A percentile compares a stretch with the other conserved stretches of the same genome.
Conservation (phyloP, 2,888 invertebrate species). For the Omphaloscelis lunosa region DNA sequence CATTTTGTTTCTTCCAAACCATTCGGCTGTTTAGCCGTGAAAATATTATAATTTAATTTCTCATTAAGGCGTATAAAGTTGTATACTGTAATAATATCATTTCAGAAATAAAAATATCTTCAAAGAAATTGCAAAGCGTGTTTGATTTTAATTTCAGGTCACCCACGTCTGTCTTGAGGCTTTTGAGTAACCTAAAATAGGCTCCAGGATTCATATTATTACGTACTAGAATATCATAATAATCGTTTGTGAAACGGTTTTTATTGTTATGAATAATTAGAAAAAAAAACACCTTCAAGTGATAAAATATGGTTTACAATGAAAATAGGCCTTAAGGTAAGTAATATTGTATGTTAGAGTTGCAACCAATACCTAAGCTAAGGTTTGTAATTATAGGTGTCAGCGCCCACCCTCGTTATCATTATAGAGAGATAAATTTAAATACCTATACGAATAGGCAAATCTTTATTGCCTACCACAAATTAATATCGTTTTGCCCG, state of each 20-base stretch:
- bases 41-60: not conserved
- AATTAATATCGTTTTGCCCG: no score
- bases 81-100: not conserved
- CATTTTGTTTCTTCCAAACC: not conserved
- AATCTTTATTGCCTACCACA: not conserved
- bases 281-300: no score
- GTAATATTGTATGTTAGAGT: no score
- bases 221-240: not conserved
- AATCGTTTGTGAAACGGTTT: not conserved
- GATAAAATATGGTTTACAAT: no score
- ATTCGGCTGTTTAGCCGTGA: not conserved
- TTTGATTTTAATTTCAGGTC: slow-evolving; percentile 39
- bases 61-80: not conserved
- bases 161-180: slow-evolving; percentile 18
- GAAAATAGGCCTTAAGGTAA: no score
- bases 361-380: no score
- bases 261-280: slow-evolving; percentile 8
- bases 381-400: no score
- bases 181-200: not conserved
- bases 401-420: no score
- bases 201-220: not conserved
- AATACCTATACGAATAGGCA: not conserved
- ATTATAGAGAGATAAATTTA: slow-evolving; percentile 15
- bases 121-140: not conserved
- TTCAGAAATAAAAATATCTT: slow-evolving; percentile 4